Conservation (phyloP, 2,888 invertebrate species). For the Rhyacophila evoluta region DNA sequence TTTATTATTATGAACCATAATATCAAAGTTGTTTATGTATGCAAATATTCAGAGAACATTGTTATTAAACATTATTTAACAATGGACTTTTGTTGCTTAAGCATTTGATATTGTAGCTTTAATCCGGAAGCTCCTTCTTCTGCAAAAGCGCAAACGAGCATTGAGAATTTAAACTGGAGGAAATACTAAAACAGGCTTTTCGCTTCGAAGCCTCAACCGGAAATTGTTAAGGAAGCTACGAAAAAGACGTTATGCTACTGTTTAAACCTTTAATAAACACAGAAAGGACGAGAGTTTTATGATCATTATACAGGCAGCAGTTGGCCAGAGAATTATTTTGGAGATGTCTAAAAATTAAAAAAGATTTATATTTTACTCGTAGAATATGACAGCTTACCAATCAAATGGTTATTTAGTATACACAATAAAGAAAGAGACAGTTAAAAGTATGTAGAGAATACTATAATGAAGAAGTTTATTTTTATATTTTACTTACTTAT, state of each 20-base stretch:
- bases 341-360: background rate
- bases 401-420: too few species aligned
- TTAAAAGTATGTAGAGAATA: too few species aligned
- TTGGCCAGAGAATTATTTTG: background rate
- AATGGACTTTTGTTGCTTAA: slow-evolving; percentile 14
- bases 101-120: slow-evolving; percentile 19
- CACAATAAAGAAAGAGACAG: too few species aligned
- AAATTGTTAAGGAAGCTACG: slow-evolving; percentile 53
- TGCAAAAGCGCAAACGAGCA: slow-evolving; percentile 42
- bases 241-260: slow-evolving; percentile 52
- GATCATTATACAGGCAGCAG: slow-evolving; percentile 4
- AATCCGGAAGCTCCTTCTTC: slow-evolving; percentile 40
- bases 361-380: background rate
- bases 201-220: slow-evolving; percentile 49
- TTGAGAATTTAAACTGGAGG: slow-evolving; percentile 48
- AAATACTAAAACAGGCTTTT: slow-evolving; percentile 50
- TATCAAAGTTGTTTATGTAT: slow-evolving; percentile 3
- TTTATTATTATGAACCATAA: background rate
- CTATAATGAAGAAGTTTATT: too few species aligned
- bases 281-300: slow-evolving; percentile 31
- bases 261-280: slow-evolving; percentile 52
- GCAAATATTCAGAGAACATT: slow-evolving; percentile 14
- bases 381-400: too few species aligned
- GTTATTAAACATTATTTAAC: slow-evolving; percentile 22
- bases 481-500: too few species aligned